Evolutionary conservation across 23 tunicate genomes (phyloP).

Genomic region (Ciona savignyi): DNA sequence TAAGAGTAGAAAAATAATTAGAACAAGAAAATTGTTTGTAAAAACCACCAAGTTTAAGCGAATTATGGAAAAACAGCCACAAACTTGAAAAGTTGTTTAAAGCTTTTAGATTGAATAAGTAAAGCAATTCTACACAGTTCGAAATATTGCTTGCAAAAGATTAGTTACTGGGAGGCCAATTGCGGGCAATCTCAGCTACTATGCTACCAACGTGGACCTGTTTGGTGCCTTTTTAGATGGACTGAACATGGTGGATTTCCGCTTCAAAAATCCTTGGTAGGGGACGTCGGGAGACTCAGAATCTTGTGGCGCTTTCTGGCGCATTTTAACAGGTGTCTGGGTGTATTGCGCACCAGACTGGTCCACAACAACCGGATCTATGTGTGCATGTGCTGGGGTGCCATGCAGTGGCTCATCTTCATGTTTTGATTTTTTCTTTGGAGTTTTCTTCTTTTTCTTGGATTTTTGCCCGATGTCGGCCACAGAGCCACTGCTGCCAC

Average conservation of each 20-base stretch:
- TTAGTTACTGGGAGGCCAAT: too few relatives aligned
- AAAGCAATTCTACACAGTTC: too few relatives aligned
- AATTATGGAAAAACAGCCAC: too few relatives aligned
- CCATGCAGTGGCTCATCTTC: neutral
- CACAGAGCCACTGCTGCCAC: neutral
- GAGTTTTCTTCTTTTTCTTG: neutral
- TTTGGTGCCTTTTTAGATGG: conserved; percentile 69
- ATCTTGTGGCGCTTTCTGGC: conserved; percentile 9
- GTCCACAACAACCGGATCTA: neutral
- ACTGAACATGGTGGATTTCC: conserved; percentile 57
- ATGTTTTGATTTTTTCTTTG: neutral
- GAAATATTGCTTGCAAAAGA: too few relatives aligned
- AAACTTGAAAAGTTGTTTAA: too few relatives aligned
- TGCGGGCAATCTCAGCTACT: too few relatives aligned
- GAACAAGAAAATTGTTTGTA: too few relatives aligned
- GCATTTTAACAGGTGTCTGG: conserved; percentile 37
- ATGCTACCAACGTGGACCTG: too few relatives aligned
- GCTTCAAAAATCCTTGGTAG: conserved; percentile 26
- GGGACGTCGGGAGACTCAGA: neutral
- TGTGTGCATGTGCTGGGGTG: neutral
- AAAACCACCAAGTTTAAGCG: too few relatives aligned
- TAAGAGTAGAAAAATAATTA: too few relatives aligned
- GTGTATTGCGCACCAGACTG: neutral
- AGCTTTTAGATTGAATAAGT: too few relatives aligned
- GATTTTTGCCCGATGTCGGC: neutral